Evolutionary conservation across 2,888 invertebrate genomes (phyloP).

Genomic region (Entomobrya proxima): DNA sequence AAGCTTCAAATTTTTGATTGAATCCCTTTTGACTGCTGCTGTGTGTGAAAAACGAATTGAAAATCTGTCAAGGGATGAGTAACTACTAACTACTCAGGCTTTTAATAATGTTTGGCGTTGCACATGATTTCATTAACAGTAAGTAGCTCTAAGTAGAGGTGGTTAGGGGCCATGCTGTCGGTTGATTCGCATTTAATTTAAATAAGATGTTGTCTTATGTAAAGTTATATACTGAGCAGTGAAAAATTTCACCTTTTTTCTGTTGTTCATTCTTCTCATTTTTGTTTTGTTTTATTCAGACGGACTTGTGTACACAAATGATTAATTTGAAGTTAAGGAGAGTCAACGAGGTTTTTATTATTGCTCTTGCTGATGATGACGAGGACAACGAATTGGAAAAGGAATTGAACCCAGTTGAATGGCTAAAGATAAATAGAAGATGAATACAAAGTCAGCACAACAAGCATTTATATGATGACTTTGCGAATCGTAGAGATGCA

Average conservation of each 20-base stretch:
- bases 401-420: no score
- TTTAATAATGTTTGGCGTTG: slow-evolving; percentile 15
- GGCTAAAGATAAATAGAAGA: no score
- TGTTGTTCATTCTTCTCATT: no score
- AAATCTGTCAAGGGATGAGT: slow-evolving; percentile 26
- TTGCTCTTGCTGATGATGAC: background rate
- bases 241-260: background rate
- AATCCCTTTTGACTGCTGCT: background rate
- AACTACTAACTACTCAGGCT: no score
- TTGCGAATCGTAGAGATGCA: no score
- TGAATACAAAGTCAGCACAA: no score
- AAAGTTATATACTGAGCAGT: background rate
- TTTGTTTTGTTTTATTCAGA: no score
- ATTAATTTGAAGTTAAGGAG: no score
- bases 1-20: background rate
- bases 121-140: background rate
- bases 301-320: no score
- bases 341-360: no score
- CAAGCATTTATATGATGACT: no score
- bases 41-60: slow-evolving; percentile 22
- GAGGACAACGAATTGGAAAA: background rate
- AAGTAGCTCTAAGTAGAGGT: background rate
- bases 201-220: background rate
- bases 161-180: background rate
- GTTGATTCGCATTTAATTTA: background rate